Percentiles rank a stretch among this genome's conserved stretches.
These are phyloP conservation scores for Trididemnum clinides DNA, from an alignment of 23 tunicate genomes.

Conservation along the genomic window DNA sequence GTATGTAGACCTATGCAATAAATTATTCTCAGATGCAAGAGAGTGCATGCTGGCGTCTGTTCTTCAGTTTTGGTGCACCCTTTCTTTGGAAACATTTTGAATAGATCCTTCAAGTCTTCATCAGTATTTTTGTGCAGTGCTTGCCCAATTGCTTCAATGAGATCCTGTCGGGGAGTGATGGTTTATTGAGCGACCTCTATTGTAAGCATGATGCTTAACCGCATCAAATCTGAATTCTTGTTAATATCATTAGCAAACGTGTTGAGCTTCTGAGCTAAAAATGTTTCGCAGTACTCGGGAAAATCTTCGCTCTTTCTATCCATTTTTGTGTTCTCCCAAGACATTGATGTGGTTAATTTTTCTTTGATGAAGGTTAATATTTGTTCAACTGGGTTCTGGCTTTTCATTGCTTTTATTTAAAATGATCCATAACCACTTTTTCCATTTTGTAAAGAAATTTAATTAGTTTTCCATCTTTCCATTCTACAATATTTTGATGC, in stretches of 20 bases:
- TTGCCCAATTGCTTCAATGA: background rate
- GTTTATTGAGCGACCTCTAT: background rate
- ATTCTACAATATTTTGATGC: background rate
- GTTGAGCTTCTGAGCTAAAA: background rate
- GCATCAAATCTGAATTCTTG: background rate
- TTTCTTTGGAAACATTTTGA: conserved; percentile 6
- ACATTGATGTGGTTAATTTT: background rate
- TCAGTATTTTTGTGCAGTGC: background rate
- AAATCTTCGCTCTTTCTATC: background rate
- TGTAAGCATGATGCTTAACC: background rate
- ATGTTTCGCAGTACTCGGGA: background rate
- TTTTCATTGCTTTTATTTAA: conserved; percentile 16
- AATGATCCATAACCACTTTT: background rate
- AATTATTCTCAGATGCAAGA: background rate
- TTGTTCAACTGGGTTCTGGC: conserved; percentile 3
- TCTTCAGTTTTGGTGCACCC: background rate
- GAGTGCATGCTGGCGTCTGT: background rate
- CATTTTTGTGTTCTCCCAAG: background rate
- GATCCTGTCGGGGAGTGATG: background rate
- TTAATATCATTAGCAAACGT: background rate
- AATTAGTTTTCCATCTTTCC: conserved; percentile 11
- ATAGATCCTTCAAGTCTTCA: background rate
- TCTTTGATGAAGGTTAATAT: background rate
- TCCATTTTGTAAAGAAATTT: background rate
- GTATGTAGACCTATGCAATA: too few relatives aligned